Evolutionary conservation across 2,113 vertebrate genomes (phyloP).

Genomic region (Zapornia atra): DNA sequence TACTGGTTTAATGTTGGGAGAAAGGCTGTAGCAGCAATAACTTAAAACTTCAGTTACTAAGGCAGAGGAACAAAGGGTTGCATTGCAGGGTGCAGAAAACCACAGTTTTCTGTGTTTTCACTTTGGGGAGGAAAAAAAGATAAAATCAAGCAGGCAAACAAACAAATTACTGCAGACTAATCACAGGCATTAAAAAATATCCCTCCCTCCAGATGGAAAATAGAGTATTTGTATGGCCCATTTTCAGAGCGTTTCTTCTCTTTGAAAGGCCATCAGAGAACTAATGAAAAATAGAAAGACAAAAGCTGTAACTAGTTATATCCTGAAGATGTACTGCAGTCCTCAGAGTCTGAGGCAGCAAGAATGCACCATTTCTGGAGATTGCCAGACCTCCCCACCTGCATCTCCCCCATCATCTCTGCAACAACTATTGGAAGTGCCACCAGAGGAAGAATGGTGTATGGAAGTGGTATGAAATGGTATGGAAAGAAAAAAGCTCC

Average conservation of each 20-base stretch:
- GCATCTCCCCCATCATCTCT: background rate
- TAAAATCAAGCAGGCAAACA: background rate
- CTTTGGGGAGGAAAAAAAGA: background rate
- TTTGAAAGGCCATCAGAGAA: constrained; percentile 1
- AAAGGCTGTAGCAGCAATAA: background rate
- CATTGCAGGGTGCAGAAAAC: background rate
- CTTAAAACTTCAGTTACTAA: background rate
- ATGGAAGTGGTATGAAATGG: too few relatives aligned
- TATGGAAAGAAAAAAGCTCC: too few relatives aligned
- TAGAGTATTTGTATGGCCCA: background rate
- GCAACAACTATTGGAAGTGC: background rate
- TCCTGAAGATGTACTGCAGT: background rate
- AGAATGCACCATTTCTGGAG: background rate
- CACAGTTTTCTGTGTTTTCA: background rate
- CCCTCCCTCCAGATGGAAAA: constrained; percentile 39
- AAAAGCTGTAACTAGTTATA: background rate
- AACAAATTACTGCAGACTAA: constrained; percentile 29
- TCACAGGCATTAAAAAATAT: constrained; percentile 10
- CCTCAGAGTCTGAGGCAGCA: background rate
- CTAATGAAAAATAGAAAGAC: background rate
- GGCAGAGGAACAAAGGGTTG: background rate
- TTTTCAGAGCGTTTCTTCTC: background rate
- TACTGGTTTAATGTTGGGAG: background rate
- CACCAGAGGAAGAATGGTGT: background rate
- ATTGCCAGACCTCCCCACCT: background rate